Evolutionary conservation across 1,140 invertebrate species (phyloP).

Genomic region (Streblospio benedicti): DNA sequence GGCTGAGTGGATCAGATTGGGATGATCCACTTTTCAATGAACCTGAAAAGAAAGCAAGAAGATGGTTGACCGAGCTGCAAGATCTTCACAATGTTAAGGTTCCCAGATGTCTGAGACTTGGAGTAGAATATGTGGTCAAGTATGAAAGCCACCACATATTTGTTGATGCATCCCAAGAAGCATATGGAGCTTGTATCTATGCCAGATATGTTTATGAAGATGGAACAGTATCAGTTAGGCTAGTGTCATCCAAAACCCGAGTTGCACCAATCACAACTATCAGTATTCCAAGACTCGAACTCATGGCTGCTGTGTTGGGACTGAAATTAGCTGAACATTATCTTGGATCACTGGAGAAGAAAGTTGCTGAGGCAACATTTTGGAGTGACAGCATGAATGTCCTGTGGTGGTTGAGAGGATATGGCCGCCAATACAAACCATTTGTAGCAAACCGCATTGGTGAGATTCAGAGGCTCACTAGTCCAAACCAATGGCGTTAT

Average conservation of each 20-base stretch:
- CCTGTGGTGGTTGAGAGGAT: not conserved
- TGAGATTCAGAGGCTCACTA: not conserved
- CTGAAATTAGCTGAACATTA: too few species aligned
- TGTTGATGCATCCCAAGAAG: too few species aligned
- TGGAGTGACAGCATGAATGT: not conserved
- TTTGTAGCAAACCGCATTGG: not conserved
- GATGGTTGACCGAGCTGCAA: too few species aligned
- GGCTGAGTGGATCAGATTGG: too few species aligned
- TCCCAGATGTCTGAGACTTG: too few species aligned
- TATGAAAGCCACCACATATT: too few species aligned
- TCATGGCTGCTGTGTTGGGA: not conserved
- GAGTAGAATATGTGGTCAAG: too few species aligned
- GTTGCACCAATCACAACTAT: not conserved
- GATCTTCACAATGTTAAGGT: too few species aligned
- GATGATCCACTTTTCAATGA: too few species aligned
- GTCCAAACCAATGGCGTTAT: not conserved
- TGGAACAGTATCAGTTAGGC: too few species aligned
- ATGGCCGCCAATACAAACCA: not conserved
- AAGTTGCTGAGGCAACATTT: not conserved
- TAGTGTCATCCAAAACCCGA: too few species aligned
- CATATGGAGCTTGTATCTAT: not conserved
- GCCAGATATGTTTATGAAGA: not conserved
- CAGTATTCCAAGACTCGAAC: not conserved
- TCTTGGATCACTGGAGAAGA: not conserved
- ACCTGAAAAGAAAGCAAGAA: too few species aligned